A percentile compares a stretch with the other conserved stretches of the same genome.
phyloP scores from a whole-genome alignment of 2,113 vertebrate genomes.

The Esox niger region DNA sequence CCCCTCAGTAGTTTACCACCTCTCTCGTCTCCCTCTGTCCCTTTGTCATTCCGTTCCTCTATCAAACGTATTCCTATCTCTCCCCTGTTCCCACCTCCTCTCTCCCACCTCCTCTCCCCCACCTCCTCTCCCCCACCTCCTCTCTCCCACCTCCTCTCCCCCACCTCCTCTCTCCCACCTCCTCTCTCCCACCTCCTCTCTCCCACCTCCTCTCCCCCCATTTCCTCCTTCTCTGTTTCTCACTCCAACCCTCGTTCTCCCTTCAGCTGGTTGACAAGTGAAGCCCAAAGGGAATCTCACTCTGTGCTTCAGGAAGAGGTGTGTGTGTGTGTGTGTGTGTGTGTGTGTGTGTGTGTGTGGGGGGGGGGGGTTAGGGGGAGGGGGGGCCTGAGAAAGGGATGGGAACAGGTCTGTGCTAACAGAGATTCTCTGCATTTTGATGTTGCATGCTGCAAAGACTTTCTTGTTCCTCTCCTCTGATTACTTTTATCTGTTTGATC shows the following conservation, averaged over 20 bases:
- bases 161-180: constrained; percentile 19
- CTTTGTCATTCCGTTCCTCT: constrained; percentile 71
- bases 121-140: not conserved
- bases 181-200: not conserved
- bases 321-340: constrained; percentile 39
- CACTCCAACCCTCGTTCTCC: constrained; percentile 23
- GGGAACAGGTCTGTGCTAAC: constrained; percentile 38
- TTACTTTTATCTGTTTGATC: constrained; percentile 75
- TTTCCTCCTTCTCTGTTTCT: constrained; percentile 43
- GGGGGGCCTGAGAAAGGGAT: constrained; percentile 35
- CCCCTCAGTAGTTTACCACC: too few relatives aligned
- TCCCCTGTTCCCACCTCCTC: constrained; percentile 27
- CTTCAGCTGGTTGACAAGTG: constrained; percentile 59
- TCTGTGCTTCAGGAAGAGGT: constrained; percentile 55
- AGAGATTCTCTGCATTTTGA: constrained; percentile 52
- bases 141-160: constrained; percentile 34
- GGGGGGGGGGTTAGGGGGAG: constrained; percentile 31
- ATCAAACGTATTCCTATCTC: constrained; percentile 55
- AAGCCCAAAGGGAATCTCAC: constrained; percentile 62
- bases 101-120: constrained; percentile 44
- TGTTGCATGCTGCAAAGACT: constrained; percentile 37
- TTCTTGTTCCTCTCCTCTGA: constrained; percentile 61
- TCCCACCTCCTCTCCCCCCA: constrained; percentile 24
- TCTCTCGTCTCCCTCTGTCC: too few relatives aligned
- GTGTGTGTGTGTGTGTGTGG: constrained; percentile 38